Conservation (phyloP, 1,140 invertebrate species). For the Myzus persicae region DNA sequence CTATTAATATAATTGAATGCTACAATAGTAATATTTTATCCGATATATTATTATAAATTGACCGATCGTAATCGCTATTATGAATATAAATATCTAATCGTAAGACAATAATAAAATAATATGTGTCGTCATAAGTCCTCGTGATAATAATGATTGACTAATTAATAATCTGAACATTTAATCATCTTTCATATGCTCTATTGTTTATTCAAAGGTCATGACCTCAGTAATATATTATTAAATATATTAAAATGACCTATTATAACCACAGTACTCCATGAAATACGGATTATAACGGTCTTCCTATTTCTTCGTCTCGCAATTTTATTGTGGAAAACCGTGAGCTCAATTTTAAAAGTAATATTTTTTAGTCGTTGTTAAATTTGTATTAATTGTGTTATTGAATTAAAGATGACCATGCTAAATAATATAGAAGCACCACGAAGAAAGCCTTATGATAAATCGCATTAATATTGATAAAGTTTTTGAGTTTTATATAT, state of each 20-base stretch:
- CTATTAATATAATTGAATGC: too few relatives aligned
- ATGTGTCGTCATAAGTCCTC: background rate
- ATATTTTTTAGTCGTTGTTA: too few relatives aligned
- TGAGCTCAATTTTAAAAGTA: too few relatives aligned
- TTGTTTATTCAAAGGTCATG: background rate
- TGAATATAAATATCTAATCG: slow-evolving; percentile 22
- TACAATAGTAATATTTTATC: background rate
- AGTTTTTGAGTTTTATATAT: too few relatives aligned
- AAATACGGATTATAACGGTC: background rate
- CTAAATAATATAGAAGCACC: too few relatives aligned
- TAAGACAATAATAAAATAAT: slow-evolving; percentile 10
- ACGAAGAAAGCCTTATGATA: too few relatives aligned
- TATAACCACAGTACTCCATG: background rate
- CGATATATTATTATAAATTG: background rate
- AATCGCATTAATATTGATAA: too few relatives aligned
- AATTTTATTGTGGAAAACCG: too few relatives aligned
- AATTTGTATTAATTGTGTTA: too few relatives aligned
- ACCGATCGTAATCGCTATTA: background rate
- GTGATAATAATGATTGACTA: background rate
- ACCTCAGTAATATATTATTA: background rate
- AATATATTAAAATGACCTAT: background rate
- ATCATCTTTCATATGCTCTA: background rate
- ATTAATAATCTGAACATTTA: slow-evolving; percentile 40
- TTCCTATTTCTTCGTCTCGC: background rate
- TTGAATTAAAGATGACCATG: too few relatives aligned